Conservation (phyloP, 2,888 invertebrate genomes). For the Epinotia ramella region DNA sequence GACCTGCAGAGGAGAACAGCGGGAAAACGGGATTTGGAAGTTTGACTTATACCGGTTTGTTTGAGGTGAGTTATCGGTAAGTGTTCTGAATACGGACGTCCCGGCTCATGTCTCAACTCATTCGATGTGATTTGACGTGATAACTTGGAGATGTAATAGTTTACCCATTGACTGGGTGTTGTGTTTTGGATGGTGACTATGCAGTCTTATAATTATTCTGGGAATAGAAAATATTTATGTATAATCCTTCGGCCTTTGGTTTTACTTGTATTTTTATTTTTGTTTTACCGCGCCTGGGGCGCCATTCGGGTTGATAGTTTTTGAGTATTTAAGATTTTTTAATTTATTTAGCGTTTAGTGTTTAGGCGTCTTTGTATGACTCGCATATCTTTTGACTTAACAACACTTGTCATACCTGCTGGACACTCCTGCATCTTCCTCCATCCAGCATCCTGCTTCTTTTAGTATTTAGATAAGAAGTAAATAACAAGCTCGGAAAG, state of each 20-base stretch:
- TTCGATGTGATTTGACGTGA: slow-evolving; percentile 14
- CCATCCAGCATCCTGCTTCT: no score
- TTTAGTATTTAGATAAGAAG: no score
- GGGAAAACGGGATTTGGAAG: not conserved
- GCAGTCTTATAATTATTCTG: not conserved
- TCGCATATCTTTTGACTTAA: no score
- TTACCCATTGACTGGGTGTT: not conserved
- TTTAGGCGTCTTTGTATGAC: no score
- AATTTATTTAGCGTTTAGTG: no score
- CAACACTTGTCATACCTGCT: no score
- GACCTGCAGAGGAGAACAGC: no score
- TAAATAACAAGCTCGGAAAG: no score
- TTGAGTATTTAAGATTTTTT: no score
- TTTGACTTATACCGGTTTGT: not conserved
- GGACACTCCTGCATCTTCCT: no score
- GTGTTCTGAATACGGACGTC: not conserved
- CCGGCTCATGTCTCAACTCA: not conserved
- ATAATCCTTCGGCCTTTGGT: not conserved
- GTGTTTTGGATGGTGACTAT: not conserved
- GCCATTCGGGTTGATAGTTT: no score
- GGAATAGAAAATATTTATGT: no score
- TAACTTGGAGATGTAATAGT: slow-evolving; percentile 23
- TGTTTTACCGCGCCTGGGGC: not conserved
- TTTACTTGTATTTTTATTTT: not conserved
- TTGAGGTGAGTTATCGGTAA: not conserved